A percentile compares a stretch with the other conserved stretches of the same genome.
These are phyloP conservation scores for Perccottus glenii DNA, from an alignment of 2,113 vertebrate species.

Conservation along the genomic window DNA sequence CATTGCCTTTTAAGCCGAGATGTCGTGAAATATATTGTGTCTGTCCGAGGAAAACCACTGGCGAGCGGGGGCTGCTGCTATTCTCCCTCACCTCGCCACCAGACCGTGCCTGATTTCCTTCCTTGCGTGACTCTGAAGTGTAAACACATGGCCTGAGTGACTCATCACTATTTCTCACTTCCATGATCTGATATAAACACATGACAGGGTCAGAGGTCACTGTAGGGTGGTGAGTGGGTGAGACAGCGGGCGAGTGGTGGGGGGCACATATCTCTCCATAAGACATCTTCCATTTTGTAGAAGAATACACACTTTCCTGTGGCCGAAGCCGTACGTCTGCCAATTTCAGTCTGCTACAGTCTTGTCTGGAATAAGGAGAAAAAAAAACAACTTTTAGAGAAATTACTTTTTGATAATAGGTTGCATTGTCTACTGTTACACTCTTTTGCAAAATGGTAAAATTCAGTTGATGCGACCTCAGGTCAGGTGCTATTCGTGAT, in stretches of 20 bases:
- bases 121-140: conserved; percentile 79
- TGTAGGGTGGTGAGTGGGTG: conserved; percentile 61
- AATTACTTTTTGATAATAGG: conserved; percentile 58
- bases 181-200: conserved; percentile 80
- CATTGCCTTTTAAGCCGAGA: conserved; percentile 35
- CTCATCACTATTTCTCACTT: conserved; percentile 82
- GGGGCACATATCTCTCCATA: conserved; percentile 50
- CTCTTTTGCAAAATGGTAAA: conserved; percentile 69
- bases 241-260: conserved; percentile 8
- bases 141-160: conserved; percentile 79
- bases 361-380: conserved; percentile 63
- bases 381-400: conserved; percentile 69
- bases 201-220: conserved; percentile 75
- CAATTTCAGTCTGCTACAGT: conserved; percentile 50
- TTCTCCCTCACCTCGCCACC: conserved; percentile 74
- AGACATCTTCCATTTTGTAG: conserved; percentile 69
- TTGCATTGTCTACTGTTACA: conserved; percentile 43
- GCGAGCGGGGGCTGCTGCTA: conserved; percentile 60
- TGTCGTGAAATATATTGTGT: conserved; percentile 50
- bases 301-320: conserved; percentile 76
- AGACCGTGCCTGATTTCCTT: conserved; percentile 81
- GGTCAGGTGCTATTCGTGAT: too few species aligned
- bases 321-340: conserved; percentile 66
- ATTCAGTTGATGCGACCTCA: conserved; percentile 58
- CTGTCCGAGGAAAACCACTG: conserved; percentile 61